Evolutionary conservation across 2,797 vertebrate genomes (phyloP), one percentile per base, ranked within the genome.

Genomic region (Moxostoma hubbsi): DNA sequence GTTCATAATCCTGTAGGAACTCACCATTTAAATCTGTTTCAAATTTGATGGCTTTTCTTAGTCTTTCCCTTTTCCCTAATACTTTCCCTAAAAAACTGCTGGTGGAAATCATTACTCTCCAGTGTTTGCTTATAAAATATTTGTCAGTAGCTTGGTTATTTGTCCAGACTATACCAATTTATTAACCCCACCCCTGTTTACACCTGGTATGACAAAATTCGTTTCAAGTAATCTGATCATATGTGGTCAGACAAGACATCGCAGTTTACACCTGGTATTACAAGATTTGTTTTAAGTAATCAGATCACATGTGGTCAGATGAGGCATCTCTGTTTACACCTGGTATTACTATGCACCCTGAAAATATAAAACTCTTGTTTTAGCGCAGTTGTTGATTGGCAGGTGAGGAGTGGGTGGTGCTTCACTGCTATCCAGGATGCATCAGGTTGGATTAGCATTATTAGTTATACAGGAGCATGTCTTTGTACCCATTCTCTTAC

Each of bases 41-140:
- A 74, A 18, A 68, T 64, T 7, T 18, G 46, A 64, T 24, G 67
- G 46, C 36, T 47, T 76, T 62, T 75, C 12, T 18, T 68, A 69
- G 69, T 68, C 57, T 59, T n/a, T 24, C 24, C 24, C 24, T 24
- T 24, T 24, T 24, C 24, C 24, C 66, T 10, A 24, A 51, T 62
- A 45, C 65, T 46, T 67, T 46, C 24, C 54, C 5, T 15, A 15
- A 9, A 53, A 24, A 54, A 13, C 73, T 67, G 81, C 66, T 63
- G 69, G 61, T 63, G 8, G n/a, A 65, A 76, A 71, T 64, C 66
- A 81, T 46, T 81, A 76, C 45, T 43, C 43, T 43, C 10, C 6
- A 2, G 13, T 18, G 46, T 73, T 58, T 74, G 58, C 13, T 43
- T 75, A 45, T 61, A 6, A 53, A 16, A 53, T 55, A 47, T 13